Conservation (phyloP, 2,888 invertebrate genomes). For the Diogma glabrata region DNA sequence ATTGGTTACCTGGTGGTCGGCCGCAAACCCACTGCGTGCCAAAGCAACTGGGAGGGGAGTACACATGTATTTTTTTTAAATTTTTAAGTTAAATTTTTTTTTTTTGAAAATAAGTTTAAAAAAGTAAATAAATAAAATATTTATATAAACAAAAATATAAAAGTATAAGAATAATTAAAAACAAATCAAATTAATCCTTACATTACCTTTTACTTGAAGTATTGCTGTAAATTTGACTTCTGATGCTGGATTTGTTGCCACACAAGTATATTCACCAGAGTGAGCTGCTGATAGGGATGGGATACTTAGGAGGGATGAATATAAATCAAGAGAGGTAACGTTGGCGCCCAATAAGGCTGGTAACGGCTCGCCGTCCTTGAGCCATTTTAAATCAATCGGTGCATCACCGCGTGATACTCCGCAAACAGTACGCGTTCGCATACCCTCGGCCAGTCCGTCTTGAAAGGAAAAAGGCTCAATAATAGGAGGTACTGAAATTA, state of each 20-base stretch:
- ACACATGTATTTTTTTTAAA: constrained; percentile 19
- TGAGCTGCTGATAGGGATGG: constrained; percentile 62
- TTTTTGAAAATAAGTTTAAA: not conserved
- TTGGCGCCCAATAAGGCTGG: constrained; percentile 54
- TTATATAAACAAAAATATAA: too few relatives aligned
- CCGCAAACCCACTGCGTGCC: constrained; percentile 56
- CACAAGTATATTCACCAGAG: constrained; percentile 67
- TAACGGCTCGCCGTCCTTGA: constrained; percentile 65
- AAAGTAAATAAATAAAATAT: too few relatives aligned
- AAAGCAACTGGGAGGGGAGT: constrained; percentile 38
- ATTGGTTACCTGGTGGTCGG: constrained; percentile 45
- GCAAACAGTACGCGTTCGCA: constrained; percentile 70
- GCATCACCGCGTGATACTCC: constrained; percentile 71
- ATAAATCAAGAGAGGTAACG: constrained; percentile 60
- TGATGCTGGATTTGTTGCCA: constrained; percentile 66
- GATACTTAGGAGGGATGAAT: constrained; percentile 66
- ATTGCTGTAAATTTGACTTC: constrained; percentile 68
- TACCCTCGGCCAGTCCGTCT: constrained; percentile 70
- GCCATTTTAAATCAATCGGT: constrained; percentile 68
- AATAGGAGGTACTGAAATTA: constrained; percentile 65
- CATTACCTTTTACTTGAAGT: constrained; percentile 72
- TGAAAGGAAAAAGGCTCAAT: constrained; percentile 77
- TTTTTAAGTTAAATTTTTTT: not conserved
- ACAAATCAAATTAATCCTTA: constrained; percentile 23
- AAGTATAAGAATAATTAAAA: not conserved